Conservation (phyloP, 2,797 vertebrate genomes). For the Spinus pinus region DNA sequence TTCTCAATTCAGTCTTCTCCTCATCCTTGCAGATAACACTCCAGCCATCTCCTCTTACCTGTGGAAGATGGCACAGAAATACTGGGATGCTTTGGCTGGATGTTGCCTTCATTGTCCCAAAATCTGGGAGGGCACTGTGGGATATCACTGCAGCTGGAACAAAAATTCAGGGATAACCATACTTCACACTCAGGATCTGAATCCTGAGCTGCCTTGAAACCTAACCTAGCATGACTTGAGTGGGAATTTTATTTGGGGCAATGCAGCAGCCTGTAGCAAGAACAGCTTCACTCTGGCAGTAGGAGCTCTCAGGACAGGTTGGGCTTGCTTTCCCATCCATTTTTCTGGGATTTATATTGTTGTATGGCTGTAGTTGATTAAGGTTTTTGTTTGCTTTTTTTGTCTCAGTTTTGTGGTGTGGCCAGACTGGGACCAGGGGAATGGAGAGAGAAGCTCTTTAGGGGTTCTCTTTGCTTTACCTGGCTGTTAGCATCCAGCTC, state of each 20-base stretch:
- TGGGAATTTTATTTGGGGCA: background rate
- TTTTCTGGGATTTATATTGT: background rate
- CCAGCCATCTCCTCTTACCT: background rate
- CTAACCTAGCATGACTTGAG: background rate
- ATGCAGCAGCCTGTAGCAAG: background rate
- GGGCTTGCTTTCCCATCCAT: background rate
- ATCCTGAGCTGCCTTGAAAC: background rate
- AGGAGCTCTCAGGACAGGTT: background rate
- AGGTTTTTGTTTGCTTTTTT: background rate
- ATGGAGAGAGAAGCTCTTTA: background rate
- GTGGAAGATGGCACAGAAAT: background rate
- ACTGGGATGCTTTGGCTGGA: background rate
- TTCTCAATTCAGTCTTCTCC: background rate
- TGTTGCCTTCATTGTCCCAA: background rate
- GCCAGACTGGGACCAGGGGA: background rate
- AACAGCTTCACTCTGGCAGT: background rate
- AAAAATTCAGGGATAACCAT: background rate
- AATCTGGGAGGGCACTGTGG: background rate
- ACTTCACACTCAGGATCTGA: background rate
- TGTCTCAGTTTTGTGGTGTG: background rate
- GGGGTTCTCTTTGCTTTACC: background rate
- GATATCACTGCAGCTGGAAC: background rate
- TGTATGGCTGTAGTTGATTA: background rate
- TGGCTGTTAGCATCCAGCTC: background rate
- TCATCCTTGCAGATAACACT: background rate